Base-by-base conservation (phyloP, 2,888 invertebrate genomes). In the Clusia tigrina region DNA sequence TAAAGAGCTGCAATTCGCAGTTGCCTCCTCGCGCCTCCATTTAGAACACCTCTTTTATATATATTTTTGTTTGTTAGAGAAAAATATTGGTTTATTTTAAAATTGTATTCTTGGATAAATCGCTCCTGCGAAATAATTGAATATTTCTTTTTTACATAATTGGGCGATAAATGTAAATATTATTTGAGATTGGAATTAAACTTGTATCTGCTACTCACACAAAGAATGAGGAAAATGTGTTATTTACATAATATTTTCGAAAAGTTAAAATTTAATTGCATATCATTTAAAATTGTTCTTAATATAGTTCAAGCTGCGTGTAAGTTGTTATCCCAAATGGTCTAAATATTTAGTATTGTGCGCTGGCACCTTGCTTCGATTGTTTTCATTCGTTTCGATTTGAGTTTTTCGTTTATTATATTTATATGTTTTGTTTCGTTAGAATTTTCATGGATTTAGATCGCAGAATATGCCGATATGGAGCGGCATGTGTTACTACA, bases 221-320 rank as follows among this genome's bases (percentile, higher is more conserved):
- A 32, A 12, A 32, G 32, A 32, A 32, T 10, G 42, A n/a, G 42
- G 42, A 42, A 42, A 42, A 42, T 60, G 42, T 53, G 20, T 58
- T 76, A 75, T 73, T 61, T 76, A 76, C 72, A 73, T 68, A 73
- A 67, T 65, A 17, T 38, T 54, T 64, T 65, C 56, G 55, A n/a
- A 61, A 55, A 42, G 64, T 46, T 62, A 67, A 66, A 42, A 15
- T 10, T 42, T 32, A n/a, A n/a, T n/a, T 32, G 10, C 12, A 42
- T n/a, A 42, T 42, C 10, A 17, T 42, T 42, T 42, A 10, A 42
- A 42, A 42, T 17, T 42, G 42, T 42, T 5, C 6, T 42, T 42
- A 42, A 20, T 23, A 22, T 60, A 42, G 60, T 53, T 64, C 58
- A 20, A 48, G 42, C 12, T 32, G 12, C 12, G 32, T 32, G 12